These are phyloP conservation scores for Cairina moschata DNA, from an alignment of 2,113 vertebrate species.

Conservation along the genomic window DNA sequence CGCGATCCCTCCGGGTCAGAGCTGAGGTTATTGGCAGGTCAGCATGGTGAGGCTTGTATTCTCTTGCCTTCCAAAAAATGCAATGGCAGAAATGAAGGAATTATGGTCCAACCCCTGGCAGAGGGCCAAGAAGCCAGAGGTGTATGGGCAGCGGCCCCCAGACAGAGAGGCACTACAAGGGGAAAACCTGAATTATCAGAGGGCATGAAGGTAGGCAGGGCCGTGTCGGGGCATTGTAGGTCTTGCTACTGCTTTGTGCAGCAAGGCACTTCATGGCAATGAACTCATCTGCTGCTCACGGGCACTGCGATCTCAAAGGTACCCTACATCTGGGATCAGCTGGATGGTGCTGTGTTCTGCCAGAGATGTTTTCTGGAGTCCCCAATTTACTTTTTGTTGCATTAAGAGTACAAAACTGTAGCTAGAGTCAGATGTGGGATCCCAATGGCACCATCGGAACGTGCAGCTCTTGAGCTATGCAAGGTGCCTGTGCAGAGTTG, in stretches of 20 bases:
- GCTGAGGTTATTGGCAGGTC: constrained; percentile 67
- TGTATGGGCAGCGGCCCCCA: neutral
- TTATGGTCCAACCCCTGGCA: neutral
- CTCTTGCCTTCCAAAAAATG: constrained; percentile 44
- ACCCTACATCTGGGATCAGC: neutral
- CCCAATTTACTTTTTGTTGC: neutral
- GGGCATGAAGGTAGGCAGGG: neutral
- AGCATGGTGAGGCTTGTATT: constrained; percentile 31
- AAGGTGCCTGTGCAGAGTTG: neutral
- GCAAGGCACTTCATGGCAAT: neutral
- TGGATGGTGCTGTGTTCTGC: neutral
- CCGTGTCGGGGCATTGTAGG: neutral
- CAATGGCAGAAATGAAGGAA: constrained; percentile 28
- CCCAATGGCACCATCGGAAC: neutral
- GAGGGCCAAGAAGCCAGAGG: neutral
- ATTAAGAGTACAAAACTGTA: neutral
- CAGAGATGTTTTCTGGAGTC: constrained; percentile 17
- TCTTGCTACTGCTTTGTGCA: neutral
- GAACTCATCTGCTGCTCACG: neutral
- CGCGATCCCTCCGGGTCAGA: constrained; percentile 59
- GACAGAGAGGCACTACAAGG: neutral
- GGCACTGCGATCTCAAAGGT: neutral
- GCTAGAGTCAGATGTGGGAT: neutral
- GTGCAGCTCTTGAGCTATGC: neutral
- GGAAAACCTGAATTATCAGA: neutral